Base-by-base conservation (phyloP, 2,888 invertebrate genomes). In the Rhaphigaster nebulosa region DNA sequence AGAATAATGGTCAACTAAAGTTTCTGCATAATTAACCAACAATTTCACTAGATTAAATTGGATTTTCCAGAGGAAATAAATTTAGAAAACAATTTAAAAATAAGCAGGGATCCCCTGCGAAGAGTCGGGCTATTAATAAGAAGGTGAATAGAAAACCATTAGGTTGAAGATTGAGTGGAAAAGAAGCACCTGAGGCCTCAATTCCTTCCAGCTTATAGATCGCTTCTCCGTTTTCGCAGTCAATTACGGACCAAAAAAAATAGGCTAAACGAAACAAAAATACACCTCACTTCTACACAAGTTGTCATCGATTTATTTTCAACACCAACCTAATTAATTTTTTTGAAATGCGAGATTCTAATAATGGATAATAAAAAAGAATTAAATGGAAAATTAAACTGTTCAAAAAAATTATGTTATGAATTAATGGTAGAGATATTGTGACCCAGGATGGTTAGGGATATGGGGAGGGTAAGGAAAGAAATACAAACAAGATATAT, bases 101-200 rank as follows among this genome's bases (percentile, higher is more conserved):
- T 38, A 76, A 38, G 38, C 70, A 76, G 23, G 20, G 26, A 34
- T 23, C 8, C 8, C 8, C 1, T 1, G 34, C 5, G 23, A 76
- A 76, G 20, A 38, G 23, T 0, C 20, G 34, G 23, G 34, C 70
- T 34, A 76, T 76, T 38, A 76, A 76, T 76, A 76, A 76, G 70
- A 23, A 38, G 20, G 34, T 76, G 70, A 76, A 76, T 38, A 76
- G 70, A 76, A 76, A 76, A 76, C 70, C 70, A 76, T 76, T 76
- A 38, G 38, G 20, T 38, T 23, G 34, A 38, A 76, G 34, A 76
- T 34, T 34, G 70, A 26, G 10, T 38, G 13, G 70, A 23, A 76
- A 38, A 38, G 70, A 76, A 76, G 70, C 70, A 76, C 70, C 70
- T 76, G 70, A 76, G 38, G 70, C 70, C 70, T 38, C 70, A 38